Conservation (phyloP, 2,888 invertebrate species). For the Myathropa florea region DNA sequence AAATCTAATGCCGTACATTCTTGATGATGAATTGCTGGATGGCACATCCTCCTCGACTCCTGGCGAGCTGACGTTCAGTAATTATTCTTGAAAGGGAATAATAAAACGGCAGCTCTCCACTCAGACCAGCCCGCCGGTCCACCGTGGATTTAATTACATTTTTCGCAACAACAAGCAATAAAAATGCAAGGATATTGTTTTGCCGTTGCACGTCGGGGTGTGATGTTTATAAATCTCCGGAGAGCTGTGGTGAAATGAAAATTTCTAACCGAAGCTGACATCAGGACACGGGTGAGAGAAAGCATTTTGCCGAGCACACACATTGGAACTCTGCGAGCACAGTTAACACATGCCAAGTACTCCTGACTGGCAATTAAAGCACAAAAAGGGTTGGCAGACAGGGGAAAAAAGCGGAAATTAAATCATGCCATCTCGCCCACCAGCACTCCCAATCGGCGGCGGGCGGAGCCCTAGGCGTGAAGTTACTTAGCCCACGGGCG, state of each 20-base stretch:
- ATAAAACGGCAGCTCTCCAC: not conserved
- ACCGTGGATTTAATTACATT: constrained; percentile 59
- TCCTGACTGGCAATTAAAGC: constrained; percentile 48
- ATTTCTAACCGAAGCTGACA: constrained; percentile 43
- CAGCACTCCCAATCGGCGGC: not conserved
- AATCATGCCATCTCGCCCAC: constrained; percentile 27
- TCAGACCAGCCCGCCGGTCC: not conserved
- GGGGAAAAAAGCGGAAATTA: constrained; percentile 31
- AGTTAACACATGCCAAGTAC: constrained; percentile 31
- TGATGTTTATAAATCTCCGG: constrained; percentile 56
- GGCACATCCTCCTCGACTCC: not conserved
- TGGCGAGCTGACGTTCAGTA: not conserved
- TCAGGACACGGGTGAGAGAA: constrained; percentile 20
- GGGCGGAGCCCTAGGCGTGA: not conserved
- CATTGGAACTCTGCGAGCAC: not conserved
- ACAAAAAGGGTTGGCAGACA: not conserved
- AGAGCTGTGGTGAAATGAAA: constrained; percentile 38
- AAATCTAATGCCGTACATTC: not conserved
- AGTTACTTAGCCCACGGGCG: not conserved
- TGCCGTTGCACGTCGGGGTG: constrained; percentile 48
- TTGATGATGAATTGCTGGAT: not conserved
- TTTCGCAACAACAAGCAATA: constrained; percentile 54
- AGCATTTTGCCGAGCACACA: not conserved
- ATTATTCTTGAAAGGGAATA: constrained; percentile 3
- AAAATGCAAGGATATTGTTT: constrained; percentile 56